A percentile compares a stretch with the other conserved stretches of the same genome.
These are phyloP conservation scores for Scortum barcoo DNA, from an alignment of 2,113 vertebrate genomes.

Conservation along the genomic window DNA sequence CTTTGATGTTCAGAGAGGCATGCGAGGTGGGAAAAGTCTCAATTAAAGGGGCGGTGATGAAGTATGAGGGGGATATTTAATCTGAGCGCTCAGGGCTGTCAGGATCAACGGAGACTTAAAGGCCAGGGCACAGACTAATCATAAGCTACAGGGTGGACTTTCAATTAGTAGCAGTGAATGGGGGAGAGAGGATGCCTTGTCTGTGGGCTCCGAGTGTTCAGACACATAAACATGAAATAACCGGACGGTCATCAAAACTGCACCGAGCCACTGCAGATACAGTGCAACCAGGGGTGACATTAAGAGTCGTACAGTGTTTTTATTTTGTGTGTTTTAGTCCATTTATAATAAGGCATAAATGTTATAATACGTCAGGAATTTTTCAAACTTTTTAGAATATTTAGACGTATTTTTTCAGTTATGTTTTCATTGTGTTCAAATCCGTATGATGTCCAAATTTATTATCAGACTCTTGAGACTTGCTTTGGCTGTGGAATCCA, in stretches of 20 bases:
- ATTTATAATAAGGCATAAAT: background rate
- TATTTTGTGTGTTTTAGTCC: background rate
- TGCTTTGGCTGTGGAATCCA: background rate
- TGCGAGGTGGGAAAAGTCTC: slow-evolving; percentile 67
- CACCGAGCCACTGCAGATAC: slow-evolving; percentile 7
- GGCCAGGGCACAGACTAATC: slow-evolving; percentile 62
- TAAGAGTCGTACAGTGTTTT: background rate
- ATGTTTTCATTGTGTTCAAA: background rate
- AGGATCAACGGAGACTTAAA: slow-evolving; percentile 70
- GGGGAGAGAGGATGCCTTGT: slow-evolving; percentile 64
- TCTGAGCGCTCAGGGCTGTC: slow-evolving; percentile 42
- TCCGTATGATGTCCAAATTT: background rate
- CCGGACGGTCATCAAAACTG: slow-evolving; percentile 27
- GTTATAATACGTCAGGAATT: background rate
- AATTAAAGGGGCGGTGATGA: slow-evolving; percentile 72
- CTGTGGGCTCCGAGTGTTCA: slow-evolving; percentile 25
- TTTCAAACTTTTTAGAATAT: background rate
- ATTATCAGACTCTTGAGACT: background rate
- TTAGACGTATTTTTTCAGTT: background rate
- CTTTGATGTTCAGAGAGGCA: slow-evolving; percentile 79
- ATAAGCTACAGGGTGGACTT: slow-evolving; percentile 61
- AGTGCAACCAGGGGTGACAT: slow-evolving; percentile 21
- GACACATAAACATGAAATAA: slow-evolving; percentile 54
- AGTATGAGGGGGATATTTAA: slow-evolving; percentile 68
- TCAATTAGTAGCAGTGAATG: slow-evolving; percentile 62